Percentiles rank a stretch among this genome's conserved stretches.
Conservation (phyloP, 2,113 vertebrate genomes). For the Turdus rufiventris region DNA sequence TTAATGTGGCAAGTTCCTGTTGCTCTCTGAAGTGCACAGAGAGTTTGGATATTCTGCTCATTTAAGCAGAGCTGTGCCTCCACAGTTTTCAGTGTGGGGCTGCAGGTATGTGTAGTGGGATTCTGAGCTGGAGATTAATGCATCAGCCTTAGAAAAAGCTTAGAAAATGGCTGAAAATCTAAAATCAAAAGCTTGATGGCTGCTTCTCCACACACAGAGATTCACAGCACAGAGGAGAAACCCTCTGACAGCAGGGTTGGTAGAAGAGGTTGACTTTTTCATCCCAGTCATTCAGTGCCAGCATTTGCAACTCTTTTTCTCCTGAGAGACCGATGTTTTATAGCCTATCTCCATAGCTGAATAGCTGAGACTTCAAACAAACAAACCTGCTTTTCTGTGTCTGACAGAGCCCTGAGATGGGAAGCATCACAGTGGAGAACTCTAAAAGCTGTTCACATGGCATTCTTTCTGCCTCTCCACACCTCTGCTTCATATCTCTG, state of each 20-base stretch:
- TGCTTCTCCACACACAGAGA: not conserved
- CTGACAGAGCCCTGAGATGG: not conserved
- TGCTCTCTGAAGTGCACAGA: not conserved
- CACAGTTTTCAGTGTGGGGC: not conserved
- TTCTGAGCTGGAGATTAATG: not conserved
- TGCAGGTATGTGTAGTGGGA: not conserved
- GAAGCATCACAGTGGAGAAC: not conserved
- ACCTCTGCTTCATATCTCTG: not conserved
- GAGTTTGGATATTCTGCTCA: not conserved
- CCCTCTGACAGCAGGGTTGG: not conserved
- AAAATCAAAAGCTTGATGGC: not conserved
- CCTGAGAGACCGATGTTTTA: not conserved
- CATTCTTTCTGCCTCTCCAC: not conserved
- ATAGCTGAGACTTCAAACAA: not conserved
- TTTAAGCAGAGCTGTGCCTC: not conserved
- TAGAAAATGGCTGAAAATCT: not conserved
- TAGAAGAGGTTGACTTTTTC: not conserved
- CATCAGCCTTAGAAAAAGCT: not conserved
- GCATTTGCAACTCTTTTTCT: not conserved
- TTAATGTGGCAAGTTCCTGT: not conserved
- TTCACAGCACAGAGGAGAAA: not conserved
- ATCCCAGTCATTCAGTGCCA: not conserved
- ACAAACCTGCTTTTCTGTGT: not conserved
- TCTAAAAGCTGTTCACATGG: not conserved
- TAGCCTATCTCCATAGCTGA: not conserved